Conservation (phyloP, 1,140 invertebrate species). For the Spodoptera litura region DNA sequence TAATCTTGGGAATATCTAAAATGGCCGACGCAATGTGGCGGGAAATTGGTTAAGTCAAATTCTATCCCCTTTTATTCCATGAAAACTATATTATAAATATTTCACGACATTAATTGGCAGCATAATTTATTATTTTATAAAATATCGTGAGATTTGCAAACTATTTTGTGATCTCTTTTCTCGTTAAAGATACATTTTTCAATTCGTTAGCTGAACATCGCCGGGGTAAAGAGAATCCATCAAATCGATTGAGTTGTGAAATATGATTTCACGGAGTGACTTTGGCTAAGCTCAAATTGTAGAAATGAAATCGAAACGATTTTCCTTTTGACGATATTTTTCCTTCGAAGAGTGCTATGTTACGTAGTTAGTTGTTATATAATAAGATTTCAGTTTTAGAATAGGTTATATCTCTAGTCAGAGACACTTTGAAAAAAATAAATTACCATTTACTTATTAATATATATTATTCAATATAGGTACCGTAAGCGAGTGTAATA, state of each 20-base stretch:
- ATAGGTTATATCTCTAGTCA: slow-evolving; percentile 83
- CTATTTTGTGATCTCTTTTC: not conserved
- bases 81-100: not conserved
- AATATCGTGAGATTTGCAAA: not conserved
- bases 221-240: slow-evolving; percentile 35
- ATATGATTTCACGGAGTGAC: slow-evolving; percentile 80
- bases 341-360: slow-evolving; percentile 80
- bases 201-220: slow-evolving; percentile 20
- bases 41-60: not conserved
- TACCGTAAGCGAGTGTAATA: slow-evolving; percentile 76
- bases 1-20: too few relatives aligned
- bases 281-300: slow-evolving; percentile 84
- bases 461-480: slow-evolving; percentile 73
- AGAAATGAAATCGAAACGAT: slow-evolving; percentile 58
- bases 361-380: slow-evolving; percentile 75
- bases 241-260: slow-evolving; percentile 65
- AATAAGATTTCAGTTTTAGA: slow-evolving; percentile 75
- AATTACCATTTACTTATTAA: slow-evolving; percentile 84
- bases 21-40: too few relatives aligned
- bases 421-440: slow-evolving; percentile 81
- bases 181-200: slow-evolving; percentile 1
- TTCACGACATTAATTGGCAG: slow-evolving; percentile 13
- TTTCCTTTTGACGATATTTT: slow-evolving; percentile 68
- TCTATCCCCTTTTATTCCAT: too few relatives aligned
- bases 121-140: not conserved